phyloP scores from a whole-genome alignment of 1,140 invertebrate genomes.

The Kradibia gibbosae region DNA sequence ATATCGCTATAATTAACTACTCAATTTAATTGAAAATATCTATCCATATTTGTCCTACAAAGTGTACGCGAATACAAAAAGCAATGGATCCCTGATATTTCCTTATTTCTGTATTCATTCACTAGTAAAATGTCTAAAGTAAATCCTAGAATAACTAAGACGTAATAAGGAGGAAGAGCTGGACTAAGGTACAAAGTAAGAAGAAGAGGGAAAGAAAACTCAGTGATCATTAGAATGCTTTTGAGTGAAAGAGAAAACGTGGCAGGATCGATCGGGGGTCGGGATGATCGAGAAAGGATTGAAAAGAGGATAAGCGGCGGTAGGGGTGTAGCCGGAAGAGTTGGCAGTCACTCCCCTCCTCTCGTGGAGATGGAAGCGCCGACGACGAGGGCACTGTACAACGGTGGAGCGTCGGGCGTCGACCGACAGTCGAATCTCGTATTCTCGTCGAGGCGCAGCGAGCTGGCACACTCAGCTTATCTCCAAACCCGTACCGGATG shows the following conservation, averaged over 20 bases:
- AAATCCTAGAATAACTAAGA: too few species aligned
- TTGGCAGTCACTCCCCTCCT: conserved; percentile 42
- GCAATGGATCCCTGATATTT: conserved; percentile 1
- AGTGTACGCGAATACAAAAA: neutral
- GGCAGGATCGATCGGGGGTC: neutral
- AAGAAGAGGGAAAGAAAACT: neutral
- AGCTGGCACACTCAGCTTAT: neutral
- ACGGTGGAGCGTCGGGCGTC: conserved; percentile 65
- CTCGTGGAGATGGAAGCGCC: conserved; percentile 43
- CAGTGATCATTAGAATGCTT: conserved; percentile 14
- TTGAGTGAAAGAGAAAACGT: neutral
- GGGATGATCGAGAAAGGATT: conserved; percentile 26
- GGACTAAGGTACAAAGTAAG: neutral
- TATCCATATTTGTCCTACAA: neutral
- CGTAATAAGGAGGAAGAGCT: neutral
- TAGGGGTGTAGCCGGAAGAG: conserved; percentile 37
- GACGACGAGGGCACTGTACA: conserved; percentile 52
- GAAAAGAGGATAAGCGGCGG: neutral
- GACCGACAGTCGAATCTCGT: conserved; percentile 66
- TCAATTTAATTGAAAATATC: neutral
- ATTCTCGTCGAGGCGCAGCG: conserved; percentile 25
- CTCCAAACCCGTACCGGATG: conserved; percentile 33
- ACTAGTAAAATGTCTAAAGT: too few species aligned
- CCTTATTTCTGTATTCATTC: neutral
- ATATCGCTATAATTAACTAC: too few species aligned